phyloP scores from a whole-genome alignment of 2,888 invertebrate genomes.

The Baronia brevicornis region DNA sequence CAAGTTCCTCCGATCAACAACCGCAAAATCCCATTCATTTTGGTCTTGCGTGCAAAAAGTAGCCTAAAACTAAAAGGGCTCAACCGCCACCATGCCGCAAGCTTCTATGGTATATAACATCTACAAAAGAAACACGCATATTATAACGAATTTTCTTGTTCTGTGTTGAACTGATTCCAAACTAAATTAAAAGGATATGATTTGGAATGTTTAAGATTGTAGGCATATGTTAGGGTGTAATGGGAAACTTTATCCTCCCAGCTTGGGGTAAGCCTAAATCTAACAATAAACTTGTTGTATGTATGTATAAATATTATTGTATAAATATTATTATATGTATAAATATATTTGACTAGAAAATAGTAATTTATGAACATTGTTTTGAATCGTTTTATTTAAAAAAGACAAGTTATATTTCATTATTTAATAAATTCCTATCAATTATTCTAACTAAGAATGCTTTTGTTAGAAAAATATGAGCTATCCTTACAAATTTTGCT shows the following conservation, averaged over 20 bases:
- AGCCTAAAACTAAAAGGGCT: slow-evolving; percentile 13
- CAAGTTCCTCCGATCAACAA: slow-evolving; percentile 29
- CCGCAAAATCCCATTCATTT: slow-evolving; percentile 38
- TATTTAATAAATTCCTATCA: too few species aligned
- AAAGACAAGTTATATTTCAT: too few species aligned
- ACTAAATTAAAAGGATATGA: neutral
- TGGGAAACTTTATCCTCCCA: neutral
- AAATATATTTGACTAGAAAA: too few species aligned
- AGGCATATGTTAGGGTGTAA: neutral
- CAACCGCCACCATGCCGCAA: slow-evolving; percentile 67
- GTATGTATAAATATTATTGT: too few species aligned
- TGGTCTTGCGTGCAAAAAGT: slow-evolving; percentile 25
- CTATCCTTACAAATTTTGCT: too few species aligned
- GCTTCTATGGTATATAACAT: slow-evolving; percentile 38
- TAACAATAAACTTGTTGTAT: too few species aligned
- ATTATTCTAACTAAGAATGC: too few species aligned
- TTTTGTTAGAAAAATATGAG: too few species aligned
- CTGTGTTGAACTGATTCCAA: slow-evolving; percentile 8
- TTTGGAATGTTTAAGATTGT: too few species aligned
- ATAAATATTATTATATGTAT: too few species aligned
- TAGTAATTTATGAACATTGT: too few species aligned
- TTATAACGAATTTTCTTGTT: slow-evolving; percentile 7
- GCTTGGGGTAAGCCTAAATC: neutral
- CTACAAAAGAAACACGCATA: slow-evolving; percentile 31
- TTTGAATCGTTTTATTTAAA: too few species aligned